Evolutionary conservation across 2,888 invertebrate species (phyloP).

Genomic region (Zhuqinia jingwanae): DNA sequence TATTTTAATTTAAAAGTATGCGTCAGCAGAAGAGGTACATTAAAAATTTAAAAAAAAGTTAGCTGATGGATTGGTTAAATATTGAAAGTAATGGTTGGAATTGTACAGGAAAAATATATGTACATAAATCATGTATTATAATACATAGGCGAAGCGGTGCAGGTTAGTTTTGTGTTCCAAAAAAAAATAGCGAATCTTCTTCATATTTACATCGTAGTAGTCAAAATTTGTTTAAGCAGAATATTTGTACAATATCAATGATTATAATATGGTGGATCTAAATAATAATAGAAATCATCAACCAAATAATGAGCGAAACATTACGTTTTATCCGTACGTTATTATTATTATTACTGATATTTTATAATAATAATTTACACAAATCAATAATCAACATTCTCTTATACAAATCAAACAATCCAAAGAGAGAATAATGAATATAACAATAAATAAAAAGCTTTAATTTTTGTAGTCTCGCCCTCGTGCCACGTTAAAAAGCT

Average conservation of each 20-base stretch:
- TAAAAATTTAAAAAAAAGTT: neutral
- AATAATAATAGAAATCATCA: too few species aligned
- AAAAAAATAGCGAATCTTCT: neutral
- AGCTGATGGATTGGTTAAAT: neutral
- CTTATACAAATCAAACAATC: conserved; percentile 27
- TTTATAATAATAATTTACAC: neutral
- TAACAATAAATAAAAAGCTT: conserved; percentile 8
- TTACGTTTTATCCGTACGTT: neutral
- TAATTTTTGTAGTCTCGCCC: conserved; percentile 25
- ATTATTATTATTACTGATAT: conserved; percentile 20
- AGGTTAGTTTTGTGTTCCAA: conserved; percentile 10
- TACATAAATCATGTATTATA: conserved; percentile 38
- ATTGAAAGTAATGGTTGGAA: neutral
- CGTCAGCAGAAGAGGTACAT: neutral
- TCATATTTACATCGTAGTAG: neutral
- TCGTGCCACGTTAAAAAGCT: neutral
- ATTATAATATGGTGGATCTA: too few species aligned
- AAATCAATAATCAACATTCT: too few species aligned
- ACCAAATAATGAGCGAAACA: too few species aligned
- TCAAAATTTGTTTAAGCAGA: too few species aligned
- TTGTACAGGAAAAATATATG: conserved; percentile 14
- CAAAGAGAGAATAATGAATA: conserved; percentile 4
- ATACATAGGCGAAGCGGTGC: neutral
- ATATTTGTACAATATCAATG: too few species aligned
- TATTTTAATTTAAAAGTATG: conserved; percentile 16